Evolutionary conservation across 1,140 invertebrate genomes (phyloP).

Genomic region (Leptinotarsa defecta): DNA sequence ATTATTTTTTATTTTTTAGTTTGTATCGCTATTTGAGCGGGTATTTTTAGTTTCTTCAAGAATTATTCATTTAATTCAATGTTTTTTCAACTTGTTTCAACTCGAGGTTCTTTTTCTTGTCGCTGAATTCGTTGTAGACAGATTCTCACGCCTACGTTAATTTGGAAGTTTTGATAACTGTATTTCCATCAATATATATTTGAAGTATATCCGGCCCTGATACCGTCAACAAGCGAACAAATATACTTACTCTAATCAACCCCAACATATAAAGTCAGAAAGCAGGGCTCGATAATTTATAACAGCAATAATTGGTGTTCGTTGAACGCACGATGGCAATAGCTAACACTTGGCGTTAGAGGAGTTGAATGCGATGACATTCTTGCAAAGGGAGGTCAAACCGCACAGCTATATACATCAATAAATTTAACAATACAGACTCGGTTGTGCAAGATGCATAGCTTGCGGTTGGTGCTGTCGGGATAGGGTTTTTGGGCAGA

Average conservation of each 20-base stretch:
- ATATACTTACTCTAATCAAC: conserved; percentile 11
- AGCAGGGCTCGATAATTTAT: conserved; percentile 15
- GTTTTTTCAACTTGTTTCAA: no score
- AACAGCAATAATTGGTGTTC: conserved; percentile 26
- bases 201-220: no score
- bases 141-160: no score
- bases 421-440: conserved; percentile 28
- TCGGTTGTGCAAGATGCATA: conserved; percentile 26
- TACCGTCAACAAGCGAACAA: background rate
- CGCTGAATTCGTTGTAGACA: no score
- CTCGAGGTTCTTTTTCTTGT: no score
- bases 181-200: no score
- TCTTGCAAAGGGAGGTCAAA: conserved; percentile 27
- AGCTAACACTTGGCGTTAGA: conserved; percentile 25
- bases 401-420: conserved; percentile 20
- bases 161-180: no score
- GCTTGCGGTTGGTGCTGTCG: conserved; percentile 24
- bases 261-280: background rate
- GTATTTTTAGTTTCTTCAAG: no score
- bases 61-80: no score
- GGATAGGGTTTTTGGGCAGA: conserved; percentile 17
- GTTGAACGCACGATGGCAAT: conserved; percentile 21
- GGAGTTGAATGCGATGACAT: conserved; percentile 25
- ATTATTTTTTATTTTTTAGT: no score
- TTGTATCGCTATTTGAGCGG: no score